Conservation (phyloP, 2,888 invertebrate genomes). For the Eupsilia transversa region DNA sequence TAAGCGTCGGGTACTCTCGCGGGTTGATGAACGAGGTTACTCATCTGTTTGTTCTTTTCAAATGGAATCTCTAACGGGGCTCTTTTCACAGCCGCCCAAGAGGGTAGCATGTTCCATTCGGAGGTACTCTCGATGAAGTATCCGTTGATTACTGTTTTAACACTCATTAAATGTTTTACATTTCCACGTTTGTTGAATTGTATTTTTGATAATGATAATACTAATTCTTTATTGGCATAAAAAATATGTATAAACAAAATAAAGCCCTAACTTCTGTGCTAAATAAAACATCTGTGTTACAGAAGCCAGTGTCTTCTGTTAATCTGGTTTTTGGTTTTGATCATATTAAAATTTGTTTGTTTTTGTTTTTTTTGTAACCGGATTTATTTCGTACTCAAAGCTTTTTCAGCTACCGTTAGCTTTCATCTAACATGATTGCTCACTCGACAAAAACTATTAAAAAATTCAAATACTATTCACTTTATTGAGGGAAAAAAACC, state of each 20-base stretch:
- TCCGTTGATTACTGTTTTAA: conserved; percentile 56
- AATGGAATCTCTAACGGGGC: conserved; percentile 73
- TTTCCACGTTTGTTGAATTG: not conserved
- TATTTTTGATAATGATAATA: not conserved
- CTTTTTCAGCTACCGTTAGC: not conserved
- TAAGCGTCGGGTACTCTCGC: conserved; percentile 64
- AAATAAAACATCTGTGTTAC: not conserved
- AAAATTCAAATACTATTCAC: not conserved
- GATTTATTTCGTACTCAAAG: not conserved
- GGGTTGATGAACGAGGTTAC: conserved; percentile 74
- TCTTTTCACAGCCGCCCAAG: conserved; percentile 74
- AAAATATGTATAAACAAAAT: not conserved
- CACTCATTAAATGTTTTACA: conserved; percentile 36
- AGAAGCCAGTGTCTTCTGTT: not conserved
- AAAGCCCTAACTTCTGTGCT: not conserved
- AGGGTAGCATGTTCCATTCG: conserved; percentile 67
- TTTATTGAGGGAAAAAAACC: conserved; percentile 3
- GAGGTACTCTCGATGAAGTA: conserved; percentile 54
- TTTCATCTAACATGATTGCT: not conserved
- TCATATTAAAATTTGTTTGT: not conserved
- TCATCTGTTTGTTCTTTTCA: conserved; percentile 79
- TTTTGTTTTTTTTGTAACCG: not conserved
- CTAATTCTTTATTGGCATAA: not conserved
- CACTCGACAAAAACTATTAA: not conserved
- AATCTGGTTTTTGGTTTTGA: not conserved